Evolutionary conservation across 2,113 vertebrate genomes (phyloP).

Genomic region (Plestiodon gilberti): DNA sequence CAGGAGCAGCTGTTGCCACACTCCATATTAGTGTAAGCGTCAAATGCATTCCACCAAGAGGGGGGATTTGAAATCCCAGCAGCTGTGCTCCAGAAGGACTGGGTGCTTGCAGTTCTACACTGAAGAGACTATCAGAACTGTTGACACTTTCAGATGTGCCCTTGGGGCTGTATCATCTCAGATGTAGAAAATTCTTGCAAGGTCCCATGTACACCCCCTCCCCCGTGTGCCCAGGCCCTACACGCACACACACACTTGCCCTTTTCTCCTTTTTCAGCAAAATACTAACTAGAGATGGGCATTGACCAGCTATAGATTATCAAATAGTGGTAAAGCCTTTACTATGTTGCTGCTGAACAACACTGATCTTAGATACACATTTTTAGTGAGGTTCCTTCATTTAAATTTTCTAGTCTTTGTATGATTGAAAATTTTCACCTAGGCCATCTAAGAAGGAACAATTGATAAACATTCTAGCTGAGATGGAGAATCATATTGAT

Average conservation of each 20-base stretch:
- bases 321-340: no score
- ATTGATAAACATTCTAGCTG: no score
- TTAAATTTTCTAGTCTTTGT: no score
- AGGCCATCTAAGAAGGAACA: no score
- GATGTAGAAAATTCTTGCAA: not conserved
- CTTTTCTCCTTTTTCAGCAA: not conserved
- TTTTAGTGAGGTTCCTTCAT: no score
- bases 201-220: not conserved
- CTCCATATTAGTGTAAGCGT: not conserved
- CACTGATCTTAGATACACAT: no score
- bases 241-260: not conserved
- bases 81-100: conserved; percentile 16
- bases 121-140: fast-evolving
- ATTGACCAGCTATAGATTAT: no score
- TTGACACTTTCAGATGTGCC: conserved; percentile 6
- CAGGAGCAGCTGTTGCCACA: not conserved
- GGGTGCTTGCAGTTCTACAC: not conserved
- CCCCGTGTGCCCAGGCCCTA: not conserved
- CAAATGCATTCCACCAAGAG: not conserved
- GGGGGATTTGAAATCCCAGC: not conserved
- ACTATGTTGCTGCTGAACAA: no score
- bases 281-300: not conserved
- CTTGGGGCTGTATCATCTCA: conserved; percentile 2
- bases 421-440: no score
- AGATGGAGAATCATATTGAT: no score